Conservation (phyloP, 2,888 invertebrate species). For the Brachyptera risi region DNA sequence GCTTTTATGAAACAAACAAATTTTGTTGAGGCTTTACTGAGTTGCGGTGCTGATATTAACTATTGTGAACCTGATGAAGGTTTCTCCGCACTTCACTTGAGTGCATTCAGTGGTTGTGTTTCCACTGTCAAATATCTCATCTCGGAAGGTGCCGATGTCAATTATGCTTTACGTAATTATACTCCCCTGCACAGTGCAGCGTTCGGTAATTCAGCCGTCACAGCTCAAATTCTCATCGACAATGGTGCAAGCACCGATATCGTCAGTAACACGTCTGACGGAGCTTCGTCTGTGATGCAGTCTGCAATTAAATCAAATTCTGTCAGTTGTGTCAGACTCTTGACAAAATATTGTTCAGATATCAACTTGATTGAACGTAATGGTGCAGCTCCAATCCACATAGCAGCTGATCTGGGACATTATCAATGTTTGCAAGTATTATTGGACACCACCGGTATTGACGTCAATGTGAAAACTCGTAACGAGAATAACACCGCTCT, state of each 20-base stretch:
- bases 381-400: conserved; percentile 75
- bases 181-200: conserved; percentile 51
- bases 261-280: conserved; percentile 30
- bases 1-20: conserved; percentile 26
- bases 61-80: conserved; percentile 24
- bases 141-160: conserved; percentile 25
- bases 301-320: conserved; percentile 82
- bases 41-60: conserved; percentile 1
- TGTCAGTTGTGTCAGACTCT: conserved; percentile 68
- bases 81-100: conserved; percentile 26
- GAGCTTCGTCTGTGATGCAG: conserved; percentile 59
- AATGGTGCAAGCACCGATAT: conserved; percentile 45
- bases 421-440: conserved; percentile 70
- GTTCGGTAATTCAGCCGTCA: conserved; percentile 47
- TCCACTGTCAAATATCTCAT: neutral
- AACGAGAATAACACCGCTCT: conserved; percentile 29
- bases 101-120: conserved; percentile 25
- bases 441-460: conserved; percentile 65
- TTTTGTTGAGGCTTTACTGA: conserved; percentile 13
- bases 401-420: conserved; percentile 76
- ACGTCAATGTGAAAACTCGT: conserved; percentile 55
- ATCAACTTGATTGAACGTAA: conserved; percentile 67
- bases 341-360: conserved; percentile 70
- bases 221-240: conserved; percentile 45
- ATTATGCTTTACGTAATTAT: conserved; percentile 38